Conservation (phyloP, 2,888 invertebrate genomes). For the Incurvaria masculella region DNA sequence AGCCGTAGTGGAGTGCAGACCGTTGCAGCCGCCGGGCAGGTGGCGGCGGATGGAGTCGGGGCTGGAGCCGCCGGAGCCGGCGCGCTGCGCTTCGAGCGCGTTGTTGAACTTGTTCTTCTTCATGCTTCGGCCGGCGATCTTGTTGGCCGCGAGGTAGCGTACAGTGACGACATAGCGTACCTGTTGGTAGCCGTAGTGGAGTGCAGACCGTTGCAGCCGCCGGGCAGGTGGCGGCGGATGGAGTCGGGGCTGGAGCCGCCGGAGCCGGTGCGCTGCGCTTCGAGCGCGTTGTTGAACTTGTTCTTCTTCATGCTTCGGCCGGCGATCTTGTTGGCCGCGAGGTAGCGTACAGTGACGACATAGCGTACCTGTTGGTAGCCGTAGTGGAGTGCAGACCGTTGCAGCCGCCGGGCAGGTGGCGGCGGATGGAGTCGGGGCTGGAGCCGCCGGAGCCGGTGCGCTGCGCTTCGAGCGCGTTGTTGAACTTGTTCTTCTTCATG, state of each 20-base stretch:
- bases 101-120: slow-evolving; percentile 70
- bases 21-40: slow-evolving; percentile 74
- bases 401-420: slow-evolving; percentile 67
- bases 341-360: no score
- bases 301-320: slow-evolving; percentile 63
- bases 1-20: slow-evolving; percentile 71
- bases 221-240: slow-evolving; percentile 62
- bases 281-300: slow-evolving; percentile 68
- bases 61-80: slow-evolving; percentile 72
- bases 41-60: slow-evolving; percentile 71
- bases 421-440: slow-evolving; percentile 73
- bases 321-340: slow-evolving; percentile 77
- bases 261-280: slow-evolving; percentile 68
- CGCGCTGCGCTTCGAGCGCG: slow-evolving; percentile 64
- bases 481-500: slow-evolving; percentile 67
- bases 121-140: slow-evolving; percentile 65
- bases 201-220: slow-evolving; percentile 80
- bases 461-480: slow-evolving; percentile 66
- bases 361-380: slow-evolving; percentile 73
- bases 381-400: slow-evolving; percentile 78
- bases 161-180: no score
- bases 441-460: slow-evolving; percentile 72
- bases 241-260: slow-evolving; percentile 78
- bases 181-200: slow-evolving; percentile 72
- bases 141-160: slow-evolving; percentile 79